A percentile compares a stretch with the other conserved stretches of the same genome.
phyloP scores from a whole-genome alignment of 2,888 invertebrate genomes.

The Aporophyla nigra region DNA sequence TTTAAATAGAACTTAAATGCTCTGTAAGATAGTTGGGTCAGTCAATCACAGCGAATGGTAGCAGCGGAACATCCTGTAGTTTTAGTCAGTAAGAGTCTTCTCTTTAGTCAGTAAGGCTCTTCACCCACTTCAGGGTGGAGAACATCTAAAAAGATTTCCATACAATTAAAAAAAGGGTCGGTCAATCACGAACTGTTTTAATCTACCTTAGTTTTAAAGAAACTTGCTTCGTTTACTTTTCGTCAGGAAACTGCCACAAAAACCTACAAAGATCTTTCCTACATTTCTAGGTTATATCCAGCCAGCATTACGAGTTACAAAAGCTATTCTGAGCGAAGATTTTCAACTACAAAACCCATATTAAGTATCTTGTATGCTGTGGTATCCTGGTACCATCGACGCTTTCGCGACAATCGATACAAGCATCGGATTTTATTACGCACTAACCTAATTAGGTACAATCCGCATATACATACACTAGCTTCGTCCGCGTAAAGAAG shows the following conservation, averaged over 20 bases:
- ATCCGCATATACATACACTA: no score
- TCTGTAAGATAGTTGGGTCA: background rate
- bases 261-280: no score
- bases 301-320: constrained; percentile 15
- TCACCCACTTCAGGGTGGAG: no score
- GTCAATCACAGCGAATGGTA: no score
- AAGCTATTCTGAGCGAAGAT: constrained; percentile 25
- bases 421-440: constrained; percentile 1
- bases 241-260: background rate
- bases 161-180: background rate
- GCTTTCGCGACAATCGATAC: constrained; percentile 15
- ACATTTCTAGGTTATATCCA: constrained; percentile 29
- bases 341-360: constrained; percentile 35
- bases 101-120: no score
- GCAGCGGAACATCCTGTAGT: no score
- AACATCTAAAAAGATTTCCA: no score
- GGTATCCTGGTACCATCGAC: constrained; percentile 12
- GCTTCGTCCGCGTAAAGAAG: no score
- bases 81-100: no score
- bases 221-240: background rate
- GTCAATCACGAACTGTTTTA: background rate
- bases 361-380: constrained; percentile 27
- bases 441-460: constrained; percentile 1
- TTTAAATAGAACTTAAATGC: background rate
- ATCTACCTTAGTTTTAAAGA: background rate